A percentile compares a stretch with the other conserved stretches of the same genome.
phyloP scores from a whole-genome alignment of 2,797 vertebrate species.

The Heterohyrax brucei region DNA sequence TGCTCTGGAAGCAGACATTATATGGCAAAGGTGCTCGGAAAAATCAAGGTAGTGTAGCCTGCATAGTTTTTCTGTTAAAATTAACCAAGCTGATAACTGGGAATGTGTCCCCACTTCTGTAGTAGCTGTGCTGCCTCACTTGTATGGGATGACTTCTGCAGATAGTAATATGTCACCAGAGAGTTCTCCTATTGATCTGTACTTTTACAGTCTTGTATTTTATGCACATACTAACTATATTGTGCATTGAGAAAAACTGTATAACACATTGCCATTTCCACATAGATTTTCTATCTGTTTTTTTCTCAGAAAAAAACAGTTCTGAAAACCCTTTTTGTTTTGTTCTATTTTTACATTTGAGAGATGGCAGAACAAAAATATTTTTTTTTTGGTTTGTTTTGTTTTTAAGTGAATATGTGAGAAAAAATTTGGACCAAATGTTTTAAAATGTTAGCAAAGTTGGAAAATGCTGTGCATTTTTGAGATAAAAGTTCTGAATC shows the following conservation, averaged over 20 bases:
- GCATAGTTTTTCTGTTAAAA: background rate
- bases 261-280: background rate
- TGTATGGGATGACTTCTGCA: background rate
- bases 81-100: background rate
- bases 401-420: background rate
- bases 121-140: background rate
- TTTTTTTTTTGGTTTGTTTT: background rate
- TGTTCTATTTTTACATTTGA: slow-evolving; percentile 48
- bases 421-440: background rate
- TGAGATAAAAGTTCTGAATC: background rate
- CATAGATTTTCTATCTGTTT: background rate
- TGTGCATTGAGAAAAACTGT: background rate
- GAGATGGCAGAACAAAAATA: background rate
- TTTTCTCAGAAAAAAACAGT: slow-evolving; percentile 27
- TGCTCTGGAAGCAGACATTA: slow-evolving; percentile 1
- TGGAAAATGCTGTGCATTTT: background rate
- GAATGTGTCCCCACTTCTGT: background rate
- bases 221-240: background rate
- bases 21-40: background rate
- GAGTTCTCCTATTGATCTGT: background rate
- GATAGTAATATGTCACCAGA: background rate
- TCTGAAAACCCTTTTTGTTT: slow-evolving; percentile 59
- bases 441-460: background rate
- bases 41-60: background rate
- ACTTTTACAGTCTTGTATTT: background rate